Conservation (phyloP, 1,140 invertebrate genomes). For the Protaetia brevitarsis region DNA sequence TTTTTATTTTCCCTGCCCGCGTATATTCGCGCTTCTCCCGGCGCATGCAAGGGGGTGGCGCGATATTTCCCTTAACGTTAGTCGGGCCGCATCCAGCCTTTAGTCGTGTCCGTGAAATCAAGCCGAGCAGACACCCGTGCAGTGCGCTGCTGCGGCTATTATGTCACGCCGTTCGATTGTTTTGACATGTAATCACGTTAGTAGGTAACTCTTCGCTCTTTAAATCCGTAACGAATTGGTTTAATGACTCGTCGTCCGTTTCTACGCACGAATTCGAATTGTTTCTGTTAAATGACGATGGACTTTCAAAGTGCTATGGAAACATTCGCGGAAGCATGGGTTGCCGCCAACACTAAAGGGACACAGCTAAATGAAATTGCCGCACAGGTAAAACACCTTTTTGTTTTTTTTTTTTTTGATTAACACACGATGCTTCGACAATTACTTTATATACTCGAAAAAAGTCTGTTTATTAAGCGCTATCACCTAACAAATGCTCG, state of each 20-base stretch:
- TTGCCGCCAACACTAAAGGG: slow-evolving; percentile 83
- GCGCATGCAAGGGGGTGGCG: slow-evolving; percentile 40
- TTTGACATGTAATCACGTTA: slow-evolving; percentile 9
- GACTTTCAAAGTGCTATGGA: slow-evolving; percentile 97
- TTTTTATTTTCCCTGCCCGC: slow-evolving; percentile 42
- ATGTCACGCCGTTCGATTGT: neutral
- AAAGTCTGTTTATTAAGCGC: too few relatives aligned
- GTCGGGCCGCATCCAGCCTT: neutral
- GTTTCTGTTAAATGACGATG: slow-evolving; percentile 64
- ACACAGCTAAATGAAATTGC: slow-evolving; percentile 52
- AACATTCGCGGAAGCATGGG: slow-evolving; percentile 95
- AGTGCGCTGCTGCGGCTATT: neutral
- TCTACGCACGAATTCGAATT: too few relatives aligned
- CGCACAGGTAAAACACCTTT: slow-evolving; percentile 67
- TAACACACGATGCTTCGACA: too few relatives aligned
- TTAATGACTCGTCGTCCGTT: too few relatives aligned
- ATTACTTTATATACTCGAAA: too few relatives aligned
- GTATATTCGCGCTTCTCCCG: slow-evolving; percentile 32
- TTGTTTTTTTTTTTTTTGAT: too few relatives aligned
- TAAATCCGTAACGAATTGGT: too few relatives aligned
- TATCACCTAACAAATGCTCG: too few relatives aligned
- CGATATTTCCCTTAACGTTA: slow-evolving; percentile 21
- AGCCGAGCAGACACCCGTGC: neutral
- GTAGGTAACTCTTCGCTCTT: neutral
- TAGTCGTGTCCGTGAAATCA: slow-evolving; percentile 13